Base-by-base conservation (phyloP, 2,888 invertebrate species). In the Oxyteleia sp. region DNA sequence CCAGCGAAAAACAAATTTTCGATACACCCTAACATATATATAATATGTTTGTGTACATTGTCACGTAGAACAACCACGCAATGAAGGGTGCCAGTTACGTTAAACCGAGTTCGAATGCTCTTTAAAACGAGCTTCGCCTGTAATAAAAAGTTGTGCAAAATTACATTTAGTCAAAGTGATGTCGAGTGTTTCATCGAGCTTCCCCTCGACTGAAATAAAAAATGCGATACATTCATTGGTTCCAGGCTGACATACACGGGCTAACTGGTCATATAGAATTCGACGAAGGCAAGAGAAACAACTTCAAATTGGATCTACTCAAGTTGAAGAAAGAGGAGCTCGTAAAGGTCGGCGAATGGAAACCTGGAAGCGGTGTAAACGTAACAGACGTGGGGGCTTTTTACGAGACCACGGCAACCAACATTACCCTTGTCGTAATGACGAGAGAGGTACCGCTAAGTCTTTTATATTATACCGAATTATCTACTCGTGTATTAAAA, bases 381-480 rank as follows among this genome's bases (percentile, higher is more conserved):
- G 95, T 98, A 84, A 97, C 98, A 0, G 97, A 98, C 92, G 96
- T 96, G 0, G 96, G 96, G 0, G 98, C 98, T 1, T 98, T 98
- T 92, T 97, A 96, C 92, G 96, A 98, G 87, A 96, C 96, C 53
- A 96, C 96, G 38, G 95, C 96, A 0, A 96, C 97, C 0, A 98
- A 98, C 93, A 97, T 98, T 18, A 98, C 98, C 0, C 94, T 98
- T 4, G 95, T 97, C 63, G 97, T 98, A n/a, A 98, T 98, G 94
- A 98, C 98, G 35, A 95, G 97, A 90, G 97, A 97, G 95, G 98
- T 98, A 93, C 85, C 85, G 68, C 16, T 0, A 16, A 18, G 13
- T 59, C 35, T 61, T 61, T 47, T 66, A 55, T 43, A 47, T 13
- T 55, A 2, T n/a, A n/a, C 15, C n/a, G 15, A 53, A 63, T 64